Conservation (phyloP, 2,888 invertebrate species). For the Orthonevra nobilis region DNA sequence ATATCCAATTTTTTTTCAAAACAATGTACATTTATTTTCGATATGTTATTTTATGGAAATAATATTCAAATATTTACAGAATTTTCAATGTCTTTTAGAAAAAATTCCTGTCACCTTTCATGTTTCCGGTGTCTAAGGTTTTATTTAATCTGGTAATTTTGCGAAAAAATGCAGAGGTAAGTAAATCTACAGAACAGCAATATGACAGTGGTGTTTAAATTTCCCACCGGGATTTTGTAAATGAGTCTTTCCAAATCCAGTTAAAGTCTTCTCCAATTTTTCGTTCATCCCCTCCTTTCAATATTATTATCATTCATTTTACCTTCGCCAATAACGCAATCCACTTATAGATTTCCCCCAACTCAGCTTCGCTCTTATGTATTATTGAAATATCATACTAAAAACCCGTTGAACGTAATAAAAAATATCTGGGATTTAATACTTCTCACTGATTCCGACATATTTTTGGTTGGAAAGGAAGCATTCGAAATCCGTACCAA, state of each 20-base stretch:
- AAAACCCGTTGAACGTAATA: slow-evolving; percentile 1
- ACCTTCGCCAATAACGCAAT: neutral
- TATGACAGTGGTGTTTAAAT: slow-evolving; percentile 1
- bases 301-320: neutral
- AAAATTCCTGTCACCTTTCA: too few relatives aligned
- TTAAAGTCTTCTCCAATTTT: slow-evolving; percentile 1
- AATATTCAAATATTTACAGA: too few relatives aligned
- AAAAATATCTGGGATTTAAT: neutral
- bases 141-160: too few relatives aligned
- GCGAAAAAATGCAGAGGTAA: too few relatives aligned
- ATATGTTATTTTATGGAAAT: too few relatives aligned
- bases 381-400: slow-evolving; percentile 1
- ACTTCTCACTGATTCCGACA: neutral
- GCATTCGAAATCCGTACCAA: neutral
- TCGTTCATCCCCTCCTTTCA: neutral
- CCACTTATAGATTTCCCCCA: neutral
- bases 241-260: slow-evolving; percentile 16
- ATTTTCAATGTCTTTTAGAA: too few relatives aligned
- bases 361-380: neutral
- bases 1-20: too few relatives aligned
- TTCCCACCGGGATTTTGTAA: slow-evolving; percentile 26
- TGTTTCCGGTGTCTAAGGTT: too few relatives aligned
- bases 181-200: too few relatives aligned
- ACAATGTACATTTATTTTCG: too few relatives aligned
- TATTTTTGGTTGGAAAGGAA: neutral